A percentile compares a stretch with the other conserved stretches of the same genome.
Evolutionary conservation across 2,113 vertebrate species (phyloP).

Genomic region (Todiramphus saurophagus): DNA sequence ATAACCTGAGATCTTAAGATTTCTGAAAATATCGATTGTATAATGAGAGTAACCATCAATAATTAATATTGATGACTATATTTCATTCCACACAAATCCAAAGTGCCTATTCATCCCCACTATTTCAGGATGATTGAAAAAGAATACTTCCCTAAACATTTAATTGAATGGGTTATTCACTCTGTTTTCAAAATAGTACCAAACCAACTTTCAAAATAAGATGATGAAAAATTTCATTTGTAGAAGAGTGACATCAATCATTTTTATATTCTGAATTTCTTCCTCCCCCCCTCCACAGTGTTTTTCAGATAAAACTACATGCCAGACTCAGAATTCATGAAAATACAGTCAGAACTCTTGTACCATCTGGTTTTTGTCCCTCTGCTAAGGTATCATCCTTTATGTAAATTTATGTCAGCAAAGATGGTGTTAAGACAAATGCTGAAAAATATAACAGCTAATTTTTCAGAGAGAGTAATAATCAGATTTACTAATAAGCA

Average conservation of each 20-base stretch:
- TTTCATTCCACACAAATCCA: background rate
- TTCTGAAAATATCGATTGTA: background rate
- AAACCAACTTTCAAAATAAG: background rate
- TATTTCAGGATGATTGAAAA: background rate
- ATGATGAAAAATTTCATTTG: background rate
- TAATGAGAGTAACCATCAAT: rapidly evolving
- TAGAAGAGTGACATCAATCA: background rate
- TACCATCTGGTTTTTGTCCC: background rate
- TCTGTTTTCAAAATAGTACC: background rate
- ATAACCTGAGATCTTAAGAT: background rate
- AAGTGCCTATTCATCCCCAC: background rate
- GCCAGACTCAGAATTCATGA: background rate
- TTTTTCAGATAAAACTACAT: background rate
- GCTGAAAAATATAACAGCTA: background rate
- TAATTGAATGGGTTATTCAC: background rate
- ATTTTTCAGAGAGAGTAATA: background rate
- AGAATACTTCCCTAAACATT: background rate
- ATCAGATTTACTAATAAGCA: background rate
- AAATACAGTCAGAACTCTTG: background rate
- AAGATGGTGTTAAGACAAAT: background rate
- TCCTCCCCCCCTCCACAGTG: too few species aligned
- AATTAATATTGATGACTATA: background rate
- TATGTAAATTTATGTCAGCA: background rate
- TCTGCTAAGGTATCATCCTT: background rate
- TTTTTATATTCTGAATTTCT: background rate